Conservation (phyloP, 1,140 invertebrate genomes). For the Microplitis mediator region DNA sequence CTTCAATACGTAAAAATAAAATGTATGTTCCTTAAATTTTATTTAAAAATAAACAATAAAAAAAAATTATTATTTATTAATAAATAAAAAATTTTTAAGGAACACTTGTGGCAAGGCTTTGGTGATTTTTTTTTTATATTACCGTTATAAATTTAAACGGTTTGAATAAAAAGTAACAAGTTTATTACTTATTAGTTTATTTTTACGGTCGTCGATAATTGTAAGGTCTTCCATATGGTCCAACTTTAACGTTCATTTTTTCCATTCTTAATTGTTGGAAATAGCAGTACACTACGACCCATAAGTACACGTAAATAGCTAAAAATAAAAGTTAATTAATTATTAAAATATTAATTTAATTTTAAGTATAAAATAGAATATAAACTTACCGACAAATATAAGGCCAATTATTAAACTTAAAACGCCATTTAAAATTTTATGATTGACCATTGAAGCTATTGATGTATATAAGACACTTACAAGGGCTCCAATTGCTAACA, state of each 20-base stretch:
- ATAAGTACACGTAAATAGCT: conserved; percentile 2
- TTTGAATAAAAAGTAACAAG: not conserved
- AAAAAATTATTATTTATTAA: not conserved
- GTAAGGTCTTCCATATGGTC: conserved; percentile 60
- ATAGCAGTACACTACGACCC: not conserved
- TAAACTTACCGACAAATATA: conserved; percentile 39
- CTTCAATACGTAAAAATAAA: no score
- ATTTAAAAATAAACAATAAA: not conserved
- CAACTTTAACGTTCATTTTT: conserved; percentile 67
- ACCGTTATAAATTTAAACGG: not conserved
- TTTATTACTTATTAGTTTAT: conserved; percentile 6
- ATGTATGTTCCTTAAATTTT: not conserved
- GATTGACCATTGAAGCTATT: conserved; percentile 72
- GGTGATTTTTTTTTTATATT: not conserved
- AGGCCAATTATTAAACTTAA: conserved; percentile 70
- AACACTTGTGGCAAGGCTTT: conserved; percentile 8
- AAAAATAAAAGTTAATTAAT: not conserved
- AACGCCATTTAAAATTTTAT: conserved; percentile 63
- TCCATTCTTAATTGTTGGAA: conserved; percentile 58
- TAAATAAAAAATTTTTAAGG: not conserved
- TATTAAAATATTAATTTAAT: not conserved
- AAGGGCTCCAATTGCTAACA: conserved; percentile 74
- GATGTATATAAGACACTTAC: conserved; percentile 78
- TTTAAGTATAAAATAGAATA: not conserved
- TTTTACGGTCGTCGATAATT: conserved; percentile 54